Conservation (phyloP, 2,888 invertebrate species). For the Cantharis lateralis region DNA sequence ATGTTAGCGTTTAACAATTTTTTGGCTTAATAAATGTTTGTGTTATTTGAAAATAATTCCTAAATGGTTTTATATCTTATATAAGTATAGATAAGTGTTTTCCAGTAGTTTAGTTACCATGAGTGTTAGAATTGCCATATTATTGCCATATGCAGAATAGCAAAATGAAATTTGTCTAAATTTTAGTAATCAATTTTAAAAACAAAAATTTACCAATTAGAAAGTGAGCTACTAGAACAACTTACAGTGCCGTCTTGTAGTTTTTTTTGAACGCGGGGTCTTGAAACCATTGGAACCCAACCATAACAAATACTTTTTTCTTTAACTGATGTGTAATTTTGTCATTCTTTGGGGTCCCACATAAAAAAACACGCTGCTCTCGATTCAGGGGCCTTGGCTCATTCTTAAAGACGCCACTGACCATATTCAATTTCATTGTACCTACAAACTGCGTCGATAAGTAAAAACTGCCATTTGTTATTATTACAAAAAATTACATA, state of each 20-base stretch:
- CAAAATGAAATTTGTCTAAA: conserved; percentile 28
- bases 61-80: conserved; percentile 39
- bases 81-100: conserved; percentile 40
- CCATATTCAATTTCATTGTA: background rate
- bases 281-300: background rate
- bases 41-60: conserved; percentile 36
- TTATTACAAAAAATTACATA: background rate
- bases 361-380: background rate
- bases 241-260: background rate
- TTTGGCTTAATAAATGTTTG: conserved; percentile 32
- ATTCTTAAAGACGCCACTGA: background rate
- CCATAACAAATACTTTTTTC: background rate
- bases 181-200: conserved; percentile 14
- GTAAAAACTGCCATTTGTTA: conserved; percentile 28
- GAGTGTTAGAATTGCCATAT: conserved; percentile 42
- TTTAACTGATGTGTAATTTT: background rate
- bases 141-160: conserved; percentile 49
- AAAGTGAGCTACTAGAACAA: conserved; percentile 23
- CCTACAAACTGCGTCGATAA: conserved; percentile 5
- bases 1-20: conserved; percentile 26
- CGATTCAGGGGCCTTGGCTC: background rate
- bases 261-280: background rate
- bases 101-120: conserved; percentile 41
- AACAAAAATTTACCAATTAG: conserved; percentile 21
- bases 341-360: background rate